Base-by-base conservation (phyloP, 2,888 invertebrate genomes). In the Laspeyria flexula region DNA sequence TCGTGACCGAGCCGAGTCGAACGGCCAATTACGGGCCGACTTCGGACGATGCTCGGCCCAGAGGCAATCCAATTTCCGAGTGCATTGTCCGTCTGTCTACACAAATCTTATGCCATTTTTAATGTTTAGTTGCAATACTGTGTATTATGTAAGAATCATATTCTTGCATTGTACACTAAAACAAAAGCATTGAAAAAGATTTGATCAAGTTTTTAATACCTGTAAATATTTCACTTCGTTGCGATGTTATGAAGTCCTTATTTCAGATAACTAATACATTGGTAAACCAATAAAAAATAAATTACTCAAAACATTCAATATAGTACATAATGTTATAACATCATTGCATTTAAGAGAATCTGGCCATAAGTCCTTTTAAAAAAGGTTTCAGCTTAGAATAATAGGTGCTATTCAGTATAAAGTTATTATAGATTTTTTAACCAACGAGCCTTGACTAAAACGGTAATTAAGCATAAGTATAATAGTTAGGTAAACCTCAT, bases 11-110 rank as follows among this genome's bases (percentile, higher is more conserved):
- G 67, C 65, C 68, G 62, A 68, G 68, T 61, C 67, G 67, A 72
- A 77, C 71, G 74, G 78, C 83, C 88, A 88, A 89, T 89, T 88
- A 88, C 78, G 75, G 60, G 58, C 58, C 64, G 70, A 73, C 77
- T 79, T 79, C 67, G 72, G 61, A 70, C 73, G 73, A 74, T 77
- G 76, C 81, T 80, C 71, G 71, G 71, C 74, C 78, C 77, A 75
- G 75, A 64, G 75, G 79, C 85, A 85, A 86, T 88, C 85, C 90
- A 89, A 90, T 90, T 90, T 90, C 85, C 74, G 73, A 79, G 75
- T 65, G 81, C 85, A 88, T 86, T 88, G 88, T 89, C 81, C 79
- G 77, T 66, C 75, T 77, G 78, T 79, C 74, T 61, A 46, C 70
- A 62, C 52, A 60, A 71, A 71, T 72, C 64, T 70, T 62, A 65